Percentiles rank a stretch among this genome's conserved stretches.
Evolutionary conservation across 2,797 vertebrate species (phyloP).

Genomic region (Podarcis lilfordi): DNA sequence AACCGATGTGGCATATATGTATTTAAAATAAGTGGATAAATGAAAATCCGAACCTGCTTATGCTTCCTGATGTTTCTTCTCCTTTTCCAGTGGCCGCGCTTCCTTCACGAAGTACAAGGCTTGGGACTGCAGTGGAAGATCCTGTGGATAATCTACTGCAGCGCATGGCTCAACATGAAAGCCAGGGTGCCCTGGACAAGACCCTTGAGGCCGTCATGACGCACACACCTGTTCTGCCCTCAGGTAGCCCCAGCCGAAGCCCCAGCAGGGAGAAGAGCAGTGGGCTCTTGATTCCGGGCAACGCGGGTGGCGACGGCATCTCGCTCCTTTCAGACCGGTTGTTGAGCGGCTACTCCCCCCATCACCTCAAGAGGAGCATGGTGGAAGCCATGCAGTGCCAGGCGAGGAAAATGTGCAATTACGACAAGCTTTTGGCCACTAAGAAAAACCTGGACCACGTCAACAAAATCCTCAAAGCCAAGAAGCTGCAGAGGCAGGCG

Average conservation of each 20-base stretch:
- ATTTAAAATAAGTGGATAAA: neutral
- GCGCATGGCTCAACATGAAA: slow-evolving; percentile 75
- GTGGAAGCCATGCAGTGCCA: slow-evolving; percentile 84
- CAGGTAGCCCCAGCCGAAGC: slow-evolving; percentile 71
- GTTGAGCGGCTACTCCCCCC: slow-evolving; percentile 74
- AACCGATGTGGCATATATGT: too few species aligned
- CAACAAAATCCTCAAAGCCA: slow-evolving; percentile 98
- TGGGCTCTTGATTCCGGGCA: slow-evolving; percentile 59
- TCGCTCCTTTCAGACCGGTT: slow-evolving; percentile 67
- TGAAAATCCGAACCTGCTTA: slow-evolving; percentile 10
- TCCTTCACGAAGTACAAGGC: slow-evolving; percentile 61
- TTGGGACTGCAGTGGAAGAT: slow-evolving; percentile 70
- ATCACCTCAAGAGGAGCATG: slow-evolving; percentile 77
- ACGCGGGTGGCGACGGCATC: slow-evolving; percentile 54
- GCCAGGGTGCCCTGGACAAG: slow-evolving; percentile 75
- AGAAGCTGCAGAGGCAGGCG: slow-evolving; percentile 96
- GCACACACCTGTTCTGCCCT: slow-evolving; percentile 56
- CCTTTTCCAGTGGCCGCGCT: slow-evolving; percentile 67
- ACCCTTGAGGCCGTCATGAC: slow-evolving; percentile 70
- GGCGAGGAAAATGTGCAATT: slow-evolving; percentile 83
- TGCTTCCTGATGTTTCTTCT: slow-evolving; percentile 50
- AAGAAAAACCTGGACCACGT: slow-evolving; percentile 98
- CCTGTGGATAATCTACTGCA: slow-evolving; percentile 75
- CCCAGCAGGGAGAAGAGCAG: slow-evolving; percentile 78
- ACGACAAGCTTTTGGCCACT: slow-evolving; percentile 83